Conservation (phyloP, 2,113 vertebrate species). For the Anoura caudifer region DNA sequence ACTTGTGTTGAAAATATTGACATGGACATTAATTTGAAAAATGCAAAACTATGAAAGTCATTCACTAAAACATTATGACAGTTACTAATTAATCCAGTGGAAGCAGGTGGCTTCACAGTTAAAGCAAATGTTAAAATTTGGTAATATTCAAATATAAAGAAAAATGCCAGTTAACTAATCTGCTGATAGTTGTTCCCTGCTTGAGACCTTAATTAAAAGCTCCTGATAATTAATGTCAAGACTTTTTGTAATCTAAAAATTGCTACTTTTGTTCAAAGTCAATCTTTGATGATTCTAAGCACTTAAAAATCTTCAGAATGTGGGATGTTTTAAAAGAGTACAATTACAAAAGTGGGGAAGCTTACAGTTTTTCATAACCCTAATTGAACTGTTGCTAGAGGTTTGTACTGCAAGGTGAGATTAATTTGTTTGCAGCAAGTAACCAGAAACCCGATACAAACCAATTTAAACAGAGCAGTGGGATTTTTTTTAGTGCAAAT, state of each 20-base stretch:
- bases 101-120: neutral
- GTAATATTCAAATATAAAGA: neutral
- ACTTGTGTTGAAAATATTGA: neutral
- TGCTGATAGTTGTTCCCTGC: neutral
- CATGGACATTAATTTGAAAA: neutral
- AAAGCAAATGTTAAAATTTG: conserved; percentile 24
- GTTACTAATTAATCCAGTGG: neutral
- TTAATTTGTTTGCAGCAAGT: neutral
- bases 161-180: conserved; percentile 30
- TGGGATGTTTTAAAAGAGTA: neutral
- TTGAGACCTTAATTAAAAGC: conserved; percentile 34
- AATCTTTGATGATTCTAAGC: neutral
- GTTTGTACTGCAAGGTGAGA: neutral
- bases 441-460: neutral
- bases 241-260: neutral
- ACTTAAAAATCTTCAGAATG: neutral
- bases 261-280: neutral
- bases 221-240: conserved; percentile 1
- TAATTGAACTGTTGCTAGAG: neutral
- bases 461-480: neutral
- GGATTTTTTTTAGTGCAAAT: neutral
- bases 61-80: neutral
- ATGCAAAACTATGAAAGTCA: neutral
- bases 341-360: neutral
- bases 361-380: neutral